A percentile compares a stretch with the other conserved stretches of the same genome.
These are phyloP conservation scores for Embiotoca jacksoni DNA, from an alignment of 2,113 vertebrate species.

Conservation along the genomic window DNA sequence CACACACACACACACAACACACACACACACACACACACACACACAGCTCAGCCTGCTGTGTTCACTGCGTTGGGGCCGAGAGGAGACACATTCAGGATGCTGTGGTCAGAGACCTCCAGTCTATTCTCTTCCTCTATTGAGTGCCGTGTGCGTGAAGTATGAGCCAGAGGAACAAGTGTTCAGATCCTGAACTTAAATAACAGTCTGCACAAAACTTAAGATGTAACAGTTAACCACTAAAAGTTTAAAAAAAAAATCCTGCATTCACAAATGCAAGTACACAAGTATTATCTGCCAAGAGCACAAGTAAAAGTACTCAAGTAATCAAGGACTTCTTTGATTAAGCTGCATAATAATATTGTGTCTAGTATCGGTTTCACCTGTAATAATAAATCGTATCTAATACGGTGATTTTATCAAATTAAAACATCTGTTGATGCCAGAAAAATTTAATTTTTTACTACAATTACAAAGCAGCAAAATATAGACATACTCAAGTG, in stretches of 20 bases:
- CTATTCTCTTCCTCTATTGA: conserved; percentile 79
- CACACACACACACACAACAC: background rate
- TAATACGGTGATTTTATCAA: background rate
- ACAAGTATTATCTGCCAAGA: background rate
- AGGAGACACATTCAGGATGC: conserved; percentile 79
- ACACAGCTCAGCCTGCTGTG: conserved; percentile 10
- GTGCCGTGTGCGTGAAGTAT: background rate
- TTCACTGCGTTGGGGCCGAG: conserved; percentile 45
- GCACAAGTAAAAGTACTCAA: background rate
- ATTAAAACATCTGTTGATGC: background rate
- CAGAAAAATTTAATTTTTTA: background rate
- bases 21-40: background rate
- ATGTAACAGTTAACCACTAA: too few species aligned
- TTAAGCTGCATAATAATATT: too few species aligned
- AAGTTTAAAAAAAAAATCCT: too few species aligned
- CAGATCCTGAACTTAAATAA: background rate
- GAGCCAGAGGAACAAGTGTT: background rate
- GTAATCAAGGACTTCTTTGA: background rate
- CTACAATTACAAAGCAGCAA: background rate
- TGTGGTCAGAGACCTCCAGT: conserved; percentile 79
- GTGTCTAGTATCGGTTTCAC: too few species aligned
- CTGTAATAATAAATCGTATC: background rate
- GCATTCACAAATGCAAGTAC: background rate
- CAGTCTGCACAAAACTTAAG: background rate
- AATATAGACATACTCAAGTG: background rate